Percentiles rank a stretch among this genome's conserved stretches.
Evolutionary conservation across 2,113 vertebrate genomes (phyloP).

Genomic region (Monarcha castaneiventris): DNA sequence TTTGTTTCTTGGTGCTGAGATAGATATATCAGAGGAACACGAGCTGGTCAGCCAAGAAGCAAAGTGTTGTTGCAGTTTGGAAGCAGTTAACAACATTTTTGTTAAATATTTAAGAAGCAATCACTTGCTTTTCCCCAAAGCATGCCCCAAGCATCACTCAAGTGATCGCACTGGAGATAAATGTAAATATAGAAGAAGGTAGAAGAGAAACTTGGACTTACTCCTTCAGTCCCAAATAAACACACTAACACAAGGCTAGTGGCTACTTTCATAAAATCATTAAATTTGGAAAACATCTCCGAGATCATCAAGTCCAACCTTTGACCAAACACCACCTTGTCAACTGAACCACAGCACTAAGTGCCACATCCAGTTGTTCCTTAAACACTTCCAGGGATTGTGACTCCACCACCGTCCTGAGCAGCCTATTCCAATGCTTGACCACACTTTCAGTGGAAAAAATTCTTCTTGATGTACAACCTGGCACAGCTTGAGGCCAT

Average conservation of each 20-base stretch:
- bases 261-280: neutral
- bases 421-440: neutral
- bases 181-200: conserved; percentile 5
- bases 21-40: neutral
- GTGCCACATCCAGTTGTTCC: neutral
- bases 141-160: neutral
- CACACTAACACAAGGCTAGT: neutral
- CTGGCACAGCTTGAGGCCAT: neutral
- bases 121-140: neutral
- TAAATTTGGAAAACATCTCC: neutral
- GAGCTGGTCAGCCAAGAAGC: neutral
- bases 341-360: neutral
- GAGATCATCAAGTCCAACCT: neutral
- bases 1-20: neutral
- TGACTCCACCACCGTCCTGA: neutral
- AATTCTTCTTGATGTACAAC: neutral
- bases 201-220: neutral
- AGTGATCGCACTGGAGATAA: neutral
- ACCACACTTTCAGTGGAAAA: neutral
- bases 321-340: neutral
- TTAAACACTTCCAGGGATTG: neutral
- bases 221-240: neutral
- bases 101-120: neutral
- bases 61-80: neutral
- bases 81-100: neutral